A percentile compares a stretch with the other conserved stretches of the same genome.
Conservation (phyloP, 2,797 vertebrate species). For the Crocodylus rhombifer region DNA sequence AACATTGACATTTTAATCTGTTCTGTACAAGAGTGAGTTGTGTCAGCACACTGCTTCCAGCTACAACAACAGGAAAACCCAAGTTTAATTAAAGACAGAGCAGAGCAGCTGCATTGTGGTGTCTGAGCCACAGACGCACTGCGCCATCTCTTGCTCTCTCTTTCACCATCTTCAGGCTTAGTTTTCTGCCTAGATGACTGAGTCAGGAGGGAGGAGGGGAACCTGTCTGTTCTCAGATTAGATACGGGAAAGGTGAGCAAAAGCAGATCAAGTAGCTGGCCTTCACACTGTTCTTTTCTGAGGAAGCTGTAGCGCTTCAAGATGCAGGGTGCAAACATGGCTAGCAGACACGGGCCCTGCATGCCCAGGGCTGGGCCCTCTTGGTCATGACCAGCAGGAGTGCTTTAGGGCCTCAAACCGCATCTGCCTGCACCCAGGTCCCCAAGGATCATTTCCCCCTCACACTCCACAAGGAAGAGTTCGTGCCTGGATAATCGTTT, state of each 20-base stretch:
- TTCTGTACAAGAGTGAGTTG: slow-evolving; percentile 82
- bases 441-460: too few species aligned
- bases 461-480: too few species aligned
- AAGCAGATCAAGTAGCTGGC: background rate
- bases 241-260: background rate
- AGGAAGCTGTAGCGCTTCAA: background rate
- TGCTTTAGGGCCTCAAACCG: too few species aligned
- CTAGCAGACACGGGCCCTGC: too few species aligned
- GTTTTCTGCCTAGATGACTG: slow-evolving; percentile 27
- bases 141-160: background rate
- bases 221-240: background rate
- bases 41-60: slow-evolving; percentile 83
- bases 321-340: background rate
- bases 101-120: slow-evolving; percentile 56
- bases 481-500: too few species aligned
- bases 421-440: too few species aligned
- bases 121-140: slow-evolving; percentile 46
- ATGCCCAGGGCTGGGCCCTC: too few species aligned
- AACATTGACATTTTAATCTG: slow-evolving; percentile 84
- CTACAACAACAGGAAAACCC: slow-evolving; percentile 79
- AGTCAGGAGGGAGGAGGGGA: slow-evolving; percentile 19
- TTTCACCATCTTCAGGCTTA: slow-evolving; percentile 54
- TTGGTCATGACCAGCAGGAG: too few species aligned
- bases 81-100: slow-evolving; percentile 84
- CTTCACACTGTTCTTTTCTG: background rate